A percentile compares a stretch with the other conserved stretches of the same genome.
These are phyloP conservation scores for Sebastes matsubarae DNA, from an alignment of 2,797 vertebrate species.

Conservation along the genomic window DNA sequence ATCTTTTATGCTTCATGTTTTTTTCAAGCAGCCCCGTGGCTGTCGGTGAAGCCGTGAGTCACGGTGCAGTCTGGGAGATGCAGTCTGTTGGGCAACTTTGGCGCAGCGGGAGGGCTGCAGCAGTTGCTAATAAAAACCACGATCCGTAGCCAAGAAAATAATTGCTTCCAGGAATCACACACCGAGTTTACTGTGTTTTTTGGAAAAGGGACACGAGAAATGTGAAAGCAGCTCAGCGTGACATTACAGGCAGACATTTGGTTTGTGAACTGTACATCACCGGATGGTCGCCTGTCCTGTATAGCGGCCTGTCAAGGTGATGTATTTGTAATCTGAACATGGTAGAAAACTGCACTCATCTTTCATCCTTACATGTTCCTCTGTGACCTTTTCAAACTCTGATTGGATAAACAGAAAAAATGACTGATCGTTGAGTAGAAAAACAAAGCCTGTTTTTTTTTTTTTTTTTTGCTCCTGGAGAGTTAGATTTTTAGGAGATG, in stretches of 20 bases:
- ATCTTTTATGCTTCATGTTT: constrained; percentile 33
- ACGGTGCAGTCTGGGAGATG: constrained; percentile 63
- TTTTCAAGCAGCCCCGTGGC: constrained; percentile 23
- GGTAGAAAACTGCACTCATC: constrained; percentile 11
- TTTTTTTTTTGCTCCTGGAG: constrained; percentile 1
- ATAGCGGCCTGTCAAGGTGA: background rate
- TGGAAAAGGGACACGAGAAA: constrained; percentile 26
- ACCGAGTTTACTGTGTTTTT: constrained; percentile 58
- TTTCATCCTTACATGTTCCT: constrained; percentile 15
- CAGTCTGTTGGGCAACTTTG: constrained; percentile 48
- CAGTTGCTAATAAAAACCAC: constrained; percentile 67
- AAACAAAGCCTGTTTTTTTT: constrained; percentile 8
- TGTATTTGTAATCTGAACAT: constrained; percentile 2
- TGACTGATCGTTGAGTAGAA: background rate
- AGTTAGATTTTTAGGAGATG: background rate
- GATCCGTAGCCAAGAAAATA: constrained; percentile 69
- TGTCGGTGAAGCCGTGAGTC: constrained; percentile 67
- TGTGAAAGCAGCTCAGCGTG: constrained; percentile 43
- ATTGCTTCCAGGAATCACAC: constrained; percentile 77
- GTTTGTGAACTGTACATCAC: constrained; percentile 24
- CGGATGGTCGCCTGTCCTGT: constrained; percentile 1
- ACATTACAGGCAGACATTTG: constrained; percentile 55
- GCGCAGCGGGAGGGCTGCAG: constrained; percentile 53
- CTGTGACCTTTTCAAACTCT: constrained; percentile 29
- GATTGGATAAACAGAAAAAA: constrained; percentile 23